phyloP scores from a whole-genome alignment of 2,113 vertebrate genomes.

The Paedocypris sp. region DNA sequence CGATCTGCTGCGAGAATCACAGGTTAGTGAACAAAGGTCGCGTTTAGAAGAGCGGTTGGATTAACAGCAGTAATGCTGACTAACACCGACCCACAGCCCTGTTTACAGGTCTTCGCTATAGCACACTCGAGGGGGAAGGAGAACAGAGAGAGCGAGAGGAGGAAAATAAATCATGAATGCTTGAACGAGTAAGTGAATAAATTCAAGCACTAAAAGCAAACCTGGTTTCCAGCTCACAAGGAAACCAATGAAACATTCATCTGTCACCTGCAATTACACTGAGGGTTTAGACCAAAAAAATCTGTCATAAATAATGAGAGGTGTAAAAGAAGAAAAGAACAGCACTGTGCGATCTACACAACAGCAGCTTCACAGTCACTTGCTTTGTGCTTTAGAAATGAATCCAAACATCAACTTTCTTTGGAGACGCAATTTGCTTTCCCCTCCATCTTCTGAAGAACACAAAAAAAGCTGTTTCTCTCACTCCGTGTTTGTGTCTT shows the following conservation, averaged over 20 bases:
- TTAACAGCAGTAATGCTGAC: slow-evolving; percentile 42
- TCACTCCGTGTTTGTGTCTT: slow-evolving; percentile 16
- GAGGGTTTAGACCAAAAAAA: slow-evolving; percentile 32
- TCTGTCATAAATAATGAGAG: slow-evolving; percentile 3
- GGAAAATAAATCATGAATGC: slow-evolving; percentile 31
- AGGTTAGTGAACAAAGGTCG: not conserved
- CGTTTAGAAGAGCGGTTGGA: slow-evolving; percentile 20
- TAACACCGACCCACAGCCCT: slow-evolving; percentile 50
- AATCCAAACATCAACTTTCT: slow-evolving; percentile 32
- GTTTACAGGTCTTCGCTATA: slow-evolving; percentile 59
- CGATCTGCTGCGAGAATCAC: slow-evolving; percentile 21
- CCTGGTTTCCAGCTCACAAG: slow-evolving; percentile 31
- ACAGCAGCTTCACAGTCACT: slow-evolving; percentile 25
- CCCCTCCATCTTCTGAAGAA: not conserved
- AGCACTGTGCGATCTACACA: slow-evolving; percentile 4
- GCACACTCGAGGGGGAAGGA: slow-evolving; percentile 50
- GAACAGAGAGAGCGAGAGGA: slow-evolving; percentile 26
- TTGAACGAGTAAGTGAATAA: slow-evolving; percentile 41
- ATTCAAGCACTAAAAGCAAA: slow-evolving; percentile 53
- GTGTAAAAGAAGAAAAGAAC: not conserved
- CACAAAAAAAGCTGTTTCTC: slow-evolving; percentile 10
- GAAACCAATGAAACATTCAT: slow-evolving; percentile 26
- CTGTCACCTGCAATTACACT: slow-evolving; percentile 34
- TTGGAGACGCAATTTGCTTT: slow-evolving; percentile 11
- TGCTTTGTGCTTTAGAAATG: slow-evolving; percentile 33